phyloP scores from a whole-genome alignment of 2,113 vertebrate genomes.

The Centropristis striata region DNA sequence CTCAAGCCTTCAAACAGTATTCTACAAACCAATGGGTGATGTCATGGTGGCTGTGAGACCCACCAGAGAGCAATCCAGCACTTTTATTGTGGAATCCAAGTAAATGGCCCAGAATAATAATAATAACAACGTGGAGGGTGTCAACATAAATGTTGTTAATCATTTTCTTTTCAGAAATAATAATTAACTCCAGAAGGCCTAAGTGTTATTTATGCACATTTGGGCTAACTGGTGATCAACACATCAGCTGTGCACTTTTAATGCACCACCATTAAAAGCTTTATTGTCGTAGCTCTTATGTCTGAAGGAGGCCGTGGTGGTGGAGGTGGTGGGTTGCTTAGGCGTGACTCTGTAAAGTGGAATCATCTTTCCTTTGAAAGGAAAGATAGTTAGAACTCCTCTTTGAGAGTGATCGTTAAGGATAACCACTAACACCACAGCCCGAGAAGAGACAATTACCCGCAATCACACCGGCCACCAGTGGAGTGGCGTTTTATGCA shows the following conservation, averaged over 20 bases:
- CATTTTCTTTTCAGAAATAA: slow-evolving; percentile 2
- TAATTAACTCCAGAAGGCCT: slow-evolving; percentile 20
- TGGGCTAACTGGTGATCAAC: slow-evolving; percentile 20
- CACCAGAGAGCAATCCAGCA: neutral
- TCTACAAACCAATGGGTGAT: no score
- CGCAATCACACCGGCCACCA: slow-evolving; percentile 77
- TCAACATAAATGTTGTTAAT: neutral
- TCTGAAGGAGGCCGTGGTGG: slow-evolving; percentile 43
- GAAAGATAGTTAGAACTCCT: slow-evolving; percentile 76
- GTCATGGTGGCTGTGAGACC: no score
- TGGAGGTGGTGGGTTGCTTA: slow-evolving; percentile 25
- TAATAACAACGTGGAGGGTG: neutral
- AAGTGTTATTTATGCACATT: slow-evolving; percentile 19
- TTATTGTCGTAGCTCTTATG: slow-evolving; percentile 47
- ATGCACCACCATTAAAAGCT: slow-evolving; percentile 48
- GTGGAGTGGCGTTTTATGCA: slow-evolving; percentile 82
- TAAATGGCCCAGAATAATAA: neutral
- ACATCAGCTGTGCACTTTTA: slow-evolving; percentile 26
- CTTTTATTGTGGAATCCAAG: neutral
- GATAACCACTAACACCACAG: slow-evolving; percentile 83
- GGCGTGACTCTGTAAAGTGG: slow-evolving; percentile 77
- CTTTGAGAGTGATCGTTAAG: slow-evolving; percentile 77
- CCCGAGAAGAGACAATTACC: slow-evolving; percentile 84
- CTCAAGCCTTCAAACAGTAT: no score
- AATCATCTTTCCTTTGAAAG: slow-evolving; percentile 81